phyloP scores from a whole-genome alignment of 2,113 vertebrate genomes.

The Junco hyemalis region DNA sequence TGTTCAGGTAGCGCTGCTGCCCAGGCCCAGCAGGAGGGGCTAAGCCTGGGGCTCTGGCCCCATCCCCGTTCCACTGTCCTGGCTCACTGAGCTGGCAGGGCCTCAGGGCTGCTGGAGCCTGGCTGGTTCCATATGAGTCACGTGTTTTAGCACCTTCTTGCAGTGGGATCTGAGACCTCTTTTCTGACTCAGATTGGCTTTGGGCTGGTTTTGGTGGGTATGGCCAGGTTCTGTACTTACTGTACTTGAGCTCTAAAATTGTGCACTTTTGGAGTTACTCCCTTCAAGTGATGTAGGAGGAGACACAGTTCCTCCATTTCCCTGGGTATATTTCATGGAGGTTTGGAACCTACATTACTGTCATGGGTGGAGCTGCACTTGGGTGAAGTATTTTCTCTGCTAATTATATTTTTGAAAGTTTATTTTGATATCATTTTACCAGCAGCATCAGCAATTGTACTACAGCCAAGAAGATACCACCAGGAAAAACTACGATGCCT shows the following conservation, averaged over 20 bases:
- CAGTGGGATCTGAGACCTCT: not conserved
- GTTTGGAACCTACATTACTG: not conserved
- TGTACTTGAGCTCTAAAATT: not conserved
- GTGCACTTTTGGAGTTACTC: not conserved
- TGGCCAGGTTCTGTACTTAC: not conserved
- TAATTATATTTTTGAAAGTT: not conserved
- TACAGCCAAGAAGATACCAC: slow-evolving; percentile 84
- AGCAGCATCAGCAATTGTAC: slow-evolving; percentile 87
- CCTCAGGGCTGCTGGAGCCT: not conserved
- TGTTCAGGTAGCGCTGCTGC: not conserved
- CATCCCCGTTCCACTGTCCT: fast-evolving
- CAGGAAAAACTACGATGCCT: slow-evolving; percentile 91
- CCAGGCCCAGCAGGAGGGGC: not conserved
- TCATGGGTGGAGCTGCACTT: not conserved
- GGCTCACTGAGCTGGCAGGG: not conserved
- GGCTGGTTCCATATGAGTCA: fast-evolving
- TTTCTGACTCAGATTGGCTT: not conserved
- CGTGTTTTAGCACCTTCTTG: fast-evolving
- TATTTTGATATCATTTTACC: slow-evolving; percentile 26
- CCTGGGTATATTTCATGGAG: not conserved
- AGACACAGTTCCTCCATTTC: not conserved
- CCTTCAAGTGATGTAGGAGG: not conserved
- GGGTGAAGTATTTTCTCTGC: not conserved
- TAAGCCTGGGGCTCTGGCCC: not conserved
- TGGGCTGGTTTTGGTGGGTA: not conserved